Evolutionary conservation across 2,888 invertebrate species (phyloP), one percentile per base, ranked within the genome.

Genomic region (Caenorhabditis japonica): DNA sequence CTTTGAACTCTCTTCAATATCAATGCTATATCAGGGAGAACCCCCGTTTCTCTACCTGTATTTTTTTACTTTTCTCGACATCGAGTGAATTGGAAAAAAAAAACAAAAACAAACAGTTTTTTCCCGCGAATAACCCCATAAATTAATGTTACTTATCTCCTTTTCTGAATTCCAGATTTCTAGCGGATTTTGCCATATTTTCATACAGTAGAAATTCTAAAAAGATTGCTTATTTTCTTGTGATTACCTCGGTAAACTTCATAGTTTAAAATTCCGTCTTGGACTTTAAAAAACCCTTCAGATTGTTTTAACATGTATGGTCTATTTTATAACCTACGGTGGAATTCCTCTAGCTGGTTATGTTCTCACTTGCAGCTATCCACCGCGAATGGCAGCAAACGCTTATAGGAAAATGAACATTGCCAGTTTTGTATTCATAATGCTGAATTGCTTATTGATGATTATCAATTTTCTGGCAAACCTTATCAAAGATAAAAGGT

Each of bases 311-410:
- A 36, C 61, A 8, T 3, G 51, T 3, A n/a, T 15, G 10, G 34
- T 27, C 23, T 25, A 51, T 17, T 4, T 52, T 12, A n/a, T 21
- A 7, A 13, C 23, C 4, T 61, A 38, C 25, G 13, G 1, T 44
- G 52, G 36, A 13, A 33, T 61, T 7, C n/a, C 43, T 19, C 34
- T 27, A 17, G 61, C 43, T 41, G 61, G 61, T 13, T 61, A 34
- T 33, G 61, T 61, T 13, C 61, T 52, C 3, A 21, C 30, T 34
- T 61, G 61, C 19, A 25, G 27, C 12, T 61, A 61, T 33, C 52
- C 61, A 23, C 61, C 61, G 17, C 61, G 52, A 43, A 8, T 61
- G 8, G 41, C 52, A 23, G 7, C 44, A 12, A 15, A 25, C 36
- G 5, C 30, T 12, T 61, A 43, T 36, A 34, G 43, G 17, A 21